A percentile compares a stretch with the other conserved stretches of the same genome.
Conservation (phyloP, 2,888 invertebrate genomes). For the Mimumesa dahlbomi region DNA sequence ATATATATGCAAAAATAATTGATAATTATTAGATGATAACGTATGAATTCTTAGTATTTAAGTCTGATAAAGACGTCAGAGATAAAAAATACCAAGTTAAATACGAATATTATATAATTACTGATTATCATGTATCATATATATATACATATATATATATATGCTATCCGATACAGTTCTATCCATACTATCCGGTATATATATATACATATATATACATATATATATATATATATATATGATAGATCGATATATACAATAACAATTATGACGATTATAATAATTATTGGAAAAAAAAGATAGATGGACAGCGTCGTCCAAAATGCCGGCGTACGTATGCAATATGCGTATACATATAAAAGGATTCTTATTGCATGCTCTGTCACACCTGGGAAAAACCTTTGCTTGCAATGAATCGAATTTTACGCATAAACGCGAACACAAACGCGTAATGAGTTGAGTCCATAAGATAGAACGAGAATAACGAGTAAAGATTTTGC, state of each 20-base stretch:
- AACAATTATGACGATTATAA: conserved; percentile 48
- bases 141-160: conserved; percentile 34
- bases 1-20: conserved; percentile 73
- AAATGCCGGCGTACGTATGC: too few relatives aligned
- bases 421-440: too few relatives aligned
- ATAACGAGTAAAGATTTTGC: too few relatives aligned
- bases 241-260: conserved; percentile 31
- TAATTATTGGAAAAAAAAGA: too few relatives aligned
- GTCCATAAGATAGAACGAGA: too few relatives aligned
- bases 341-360: too few relatives aligned
- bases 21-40: conserved; percentile 73
- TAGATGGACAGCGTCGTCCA: too few relatives aligned
- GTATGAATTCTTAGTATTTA: conserved; percentile 73
- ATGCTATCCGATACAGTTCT: conserved; percentile 32
- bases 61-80: conserved; percentile 62
- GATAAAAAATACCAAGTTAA: conserved; percentile 69
- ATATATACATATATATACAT: conserved; percentile 37
- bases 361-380: too few relatives aligned
- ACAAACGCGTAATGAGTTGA: too few relatives aligned
- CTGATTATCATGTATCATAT: conserved; percentile 61
- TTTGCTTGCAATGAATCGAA: conserved; percentile 30
- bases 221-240: conserved; percentile 35
- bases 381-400: conserved; percentile 59
- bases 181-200: conserved; percentile 25
- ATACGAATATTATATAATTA: conserved; percentile 70